These are phyloP conservation scores for Dipodomys ordii DNA, from an alignment of 2,113 vertebrate species.

Conservation along the genomic window DNA sequence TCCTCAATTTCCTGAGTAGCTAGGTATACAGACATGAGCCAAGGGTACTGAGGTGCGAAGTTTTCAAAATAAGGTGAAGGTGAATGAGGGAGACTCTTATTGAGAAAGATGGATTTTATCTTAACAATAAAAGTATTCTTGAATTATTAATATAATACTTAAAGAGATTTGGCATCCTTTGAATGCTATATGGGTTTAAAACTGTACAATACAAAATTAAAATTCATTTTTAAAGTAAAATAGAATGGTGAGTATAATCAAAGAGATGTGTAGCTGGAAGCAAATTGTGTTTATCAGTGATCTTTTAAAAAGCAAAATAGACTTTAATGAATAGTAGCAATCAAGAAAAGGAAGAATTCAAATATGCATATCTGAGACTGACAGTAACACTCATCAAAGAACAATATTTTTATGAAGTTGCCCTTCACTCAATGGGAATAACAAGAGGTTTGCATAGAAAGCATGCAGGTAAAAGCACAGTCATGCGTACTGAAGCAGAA, in stretches of 20 bases:
- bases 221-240: neutral
- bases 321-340: neutral
- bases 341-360: neutral
- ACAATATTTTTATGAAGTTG: neutral
- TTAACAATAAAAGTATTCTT: neutral
- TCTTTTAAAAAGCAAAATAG: neutral
- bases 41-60: too few species aligned
- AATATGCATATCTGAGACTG: neutral
- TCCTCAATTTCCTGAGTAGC: too few species aligned
- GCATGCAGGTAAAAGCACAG: neutral
- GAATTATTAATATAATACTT: neutral
- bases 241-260: neutral
- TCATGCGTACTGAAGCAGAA: neutral
- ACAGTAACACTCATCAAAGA: neutral
- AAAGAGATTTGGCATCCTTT: neutral
- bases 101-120: neutral
- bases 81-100: neutral
- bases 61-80: neutral
- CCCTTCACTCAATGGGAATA: neutral
- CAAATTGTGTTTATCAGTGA: neutral
- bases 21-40: too few species aligned
- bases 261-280: neutral
- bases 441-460: neutral
- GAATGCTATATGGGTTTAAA: neutral
- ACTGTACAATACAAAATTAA: neutral